Base-by-base conservation (phyloP, 2,888 invertebrate genomes). In the Pachycephus smyrnensis region DNA sequence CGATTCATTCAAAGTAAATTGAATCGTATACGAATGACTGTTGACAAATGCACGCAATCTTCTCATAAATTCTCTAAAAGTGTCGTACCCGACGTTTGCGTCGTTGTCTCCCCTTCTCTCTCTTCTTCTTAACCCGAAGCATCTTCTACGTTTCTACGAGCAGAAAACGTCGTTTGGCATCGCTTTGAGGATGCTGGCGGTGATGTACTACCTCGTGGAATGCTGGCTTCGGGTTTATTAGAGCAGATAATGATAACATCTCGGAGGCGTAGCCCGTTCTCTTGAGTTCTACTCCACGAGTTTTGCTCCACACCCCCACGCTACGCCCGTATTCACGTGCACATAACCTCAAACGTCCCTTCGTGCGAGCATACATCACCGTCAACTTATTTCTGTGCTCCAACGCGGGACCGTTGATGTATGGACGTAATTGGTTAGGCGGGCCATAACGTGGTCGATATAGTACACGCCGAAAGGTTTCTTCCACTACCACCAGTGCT, bases 191-290 rank as follows among this genome's bases (percentile, higher is more conserved):
- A 31, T 33, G 82, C 80, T 81, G 84, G 75, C 82, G 84, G 84
- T 86, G 87, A 88, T 87, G 85, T 86, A 88, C 86, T 85, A 84
- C 86, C 80, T 79, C 79, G 76, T 80, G 88, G 87, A 89, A 89
- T 89, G 87, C 83, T 84, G 85, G 85, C 77, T 80, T 84, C 82
- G 84, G 85, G 88, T 89, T 90, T 89, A 89, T 89, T 89, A 89
- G 89, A 88, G 88, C 85, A 86, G 87, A 90, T 90, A 89, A 90
- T 88, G 89, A 89, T 89, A 90, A 88, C 88, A 89, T 90, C 89
- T 88, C 84, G 84, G 84, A 86, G 85, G 86, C 87, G 86, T 88
- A 87, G 84, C 84, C 82, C 83, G 80, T 83, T 83, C 69, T 79
- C 80, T 80, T 36, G 71, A 74, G 71, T 69, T 77, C 77, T 75